phyloP scores from a whole-genome alignment of 2,797 vertebrate genomes.

The Gambusia yucatana region DNA sequence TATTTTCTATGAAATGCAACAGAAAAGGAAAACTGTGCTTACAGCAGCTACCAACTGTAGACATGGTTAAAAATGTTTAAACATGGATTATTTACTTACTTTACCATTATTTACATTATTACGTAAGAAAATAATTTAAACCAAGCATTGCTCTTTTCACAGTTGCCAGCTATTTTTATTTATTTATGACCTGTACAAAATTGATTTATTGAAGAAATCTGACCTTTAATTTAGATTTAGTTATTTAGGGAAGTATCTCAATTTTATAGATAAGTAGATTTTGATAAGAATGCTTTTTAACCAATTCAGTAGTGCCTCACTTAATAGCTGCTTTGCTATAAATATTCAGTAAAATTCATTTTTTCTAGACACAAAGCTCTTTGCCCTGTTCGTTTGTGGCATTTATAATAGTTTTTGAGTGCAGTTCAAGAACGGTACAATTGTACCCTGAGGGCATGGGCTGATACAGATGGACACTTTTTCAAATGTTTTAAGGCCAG shows the following conservation, averaged over 20 bases:
- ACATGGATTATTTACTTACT: neutral
- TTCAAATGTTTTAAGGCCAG: neutral
- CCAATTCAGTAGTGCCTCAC: neutral
- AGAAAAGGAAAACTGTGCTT: neutral
- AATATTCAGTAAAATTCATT: neutral
- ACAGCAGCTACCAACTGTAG: neutral
- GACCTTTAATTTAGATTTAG: neutral
- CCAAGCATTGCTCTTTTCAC: neutral
- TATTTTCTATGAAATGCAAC: slow-evolving; percentile 17
- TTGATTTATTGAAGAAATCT: neutral
- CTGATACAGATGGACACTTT: neutral
- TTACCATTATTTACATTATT: neutral
- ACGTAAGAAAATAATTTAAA: neutral
- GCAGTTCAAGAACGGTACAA: neutral
- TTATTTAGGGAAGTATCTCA: neutral
- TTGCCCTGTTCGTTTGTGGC: neutral
- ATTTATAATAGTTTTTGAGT: neutral
- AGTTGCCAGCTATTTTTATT: neutral
- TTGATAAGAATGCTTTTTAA: neutral
- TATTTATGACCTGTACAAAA: neutral
- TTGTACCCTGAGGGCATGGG: neutral
- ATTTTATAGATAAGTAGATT: neutral
- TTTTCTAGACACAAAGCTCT: neutral
- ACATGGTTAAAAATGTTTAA: neutral
- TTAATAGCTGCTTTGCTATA: neutral